A percentile compares a stretch with the other conserved stretches of the same genome.
These are phyloP conservation scores for Phorcus lineatus DNA, from an alignment of 2,888 invertebrate species.

Conservation along the genomic window DNA sequence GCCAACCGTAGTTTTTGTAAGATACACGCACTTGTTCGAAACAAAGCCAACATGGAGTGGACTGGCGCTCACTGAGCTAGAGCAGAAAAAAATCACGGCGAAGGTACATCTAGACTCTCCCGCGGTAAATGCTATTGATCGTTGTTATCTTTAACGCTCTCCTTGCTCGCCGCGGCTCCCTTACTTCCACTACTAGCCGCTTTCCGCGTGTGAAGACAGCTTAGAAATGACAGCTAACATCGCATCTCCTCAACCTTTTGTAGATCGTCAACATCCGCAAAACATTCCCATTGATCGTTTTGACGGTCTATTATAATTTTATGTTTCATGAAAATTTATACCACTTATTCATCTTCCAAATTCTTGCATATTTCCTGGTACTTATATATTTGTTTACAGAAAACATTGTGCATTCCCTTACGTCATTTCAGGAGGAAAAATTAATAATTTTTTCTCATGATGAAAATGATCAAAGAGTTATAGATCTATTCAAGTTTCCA, in stretches of 20 bases:
- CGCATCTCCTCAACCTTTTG: not conserved
- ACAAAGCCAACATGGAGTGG: constrained; percentile 21
- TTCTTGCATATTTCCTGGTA: too few species aligned
- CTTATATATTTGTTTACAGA: too few species aligned
- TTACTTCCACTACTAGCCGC: not conserved
- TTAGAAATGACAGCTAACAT: not conserved
- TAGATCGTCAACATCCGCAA: constrained; percentile 3
- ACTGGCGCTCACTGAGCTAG: constrained; percentile 9
- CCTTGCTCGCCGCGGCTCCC: not conserved
- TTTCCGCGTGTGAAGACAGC: not conserved
- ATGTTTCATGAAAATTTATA: not conserved
- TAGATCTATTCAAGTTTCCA: too few species aligned
- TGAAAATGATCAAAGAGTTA: too few species aligned
- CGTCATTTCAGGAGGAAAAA: too few species aligned
- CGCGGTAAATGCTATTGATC: constrained; percentile 23
- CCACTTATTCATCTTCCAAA: too few species aligned
- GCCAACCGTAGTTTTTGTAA: not conserved
- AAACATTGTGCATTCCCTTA: too few species aligned
- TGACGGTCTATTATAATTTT: not conserved
- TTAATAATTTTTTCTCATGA: too few species aligned
- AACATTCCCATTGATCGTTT: not conserved
- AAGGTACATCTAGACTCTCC: constrained; percentile 17
- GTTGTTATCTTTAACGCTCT: constrained; percentile 21
- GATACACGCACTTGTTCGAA: constrained; percentile 9
- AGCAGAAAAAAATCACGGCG: constrained; percentile 9